These are phyloP conservation scores for Drosophila acutilabella DNA, from an alignment of 2,888 invertebrate species.

Conservation along the genomic window DNA sequence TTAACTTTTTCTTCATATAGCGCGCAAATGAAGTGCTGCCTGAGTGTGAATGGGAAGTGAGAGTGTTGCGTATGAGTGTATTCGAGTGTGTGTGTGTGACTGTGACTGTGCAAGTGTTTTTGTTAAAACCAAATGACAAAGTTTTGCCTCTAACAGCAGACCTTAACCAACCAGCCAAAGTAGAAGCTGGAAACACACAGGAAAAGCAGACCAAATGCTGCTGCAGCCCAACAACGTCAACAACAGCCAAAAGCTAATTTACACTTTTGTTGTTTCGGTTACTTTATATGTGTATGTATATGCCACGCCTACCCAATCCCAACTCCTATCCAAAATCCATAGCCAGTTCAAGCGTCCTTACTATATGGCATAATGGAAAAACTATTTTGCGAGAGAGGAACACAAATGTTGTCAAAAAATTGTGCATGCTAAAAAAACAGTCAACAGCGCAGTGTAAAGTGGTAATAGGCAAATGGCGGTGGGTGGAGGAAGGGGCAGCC, in stretches of 20 bases:
- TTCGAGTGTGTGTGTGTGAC: conserved; percentile 33
- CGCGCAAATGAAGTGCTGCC: conserved; percentile 74
- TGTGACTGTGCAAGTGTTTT: conserved; percentile 71
- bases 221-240: conserved; percentile 67
- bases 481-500: neutral
- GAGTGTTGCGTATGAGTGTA: conserved; percentile 33
- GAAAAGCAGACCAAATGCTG: conserved; percentile 9
- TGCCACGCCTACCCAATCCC: conserved; percentile 24
- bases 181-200: conserved; percentile 11
- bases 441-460: conserved; percentile 50
- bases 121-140: conserved; percentile 81
- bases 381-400: conserved; percentile 68
- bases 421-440: conserved; percentile 76
- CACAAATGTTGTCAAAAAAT: conserved; percentile 80
- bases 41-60: conserved; percentile 59
- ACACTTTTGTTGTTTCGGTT: conserved; percentile 80
- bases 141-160: conserved; percentile 60
- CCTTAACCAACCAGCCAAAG: conserved; percentile 18
- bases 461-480: conserved; percentile 6
- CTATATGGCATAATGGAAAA: conserved; percentile 75
- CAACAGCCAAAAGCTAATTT: conserved; percentile 81
- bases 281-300: conserved; percentile 66
- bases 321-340: neutral
- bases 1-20: conserved; percentile 65
- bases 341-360: conserved; percentile 3